These are phyloP conservation scores for Poecilus cupreus DNA, from an alignment of 2,888 invertebrate species.

Conservation along the genomic window DNA sequence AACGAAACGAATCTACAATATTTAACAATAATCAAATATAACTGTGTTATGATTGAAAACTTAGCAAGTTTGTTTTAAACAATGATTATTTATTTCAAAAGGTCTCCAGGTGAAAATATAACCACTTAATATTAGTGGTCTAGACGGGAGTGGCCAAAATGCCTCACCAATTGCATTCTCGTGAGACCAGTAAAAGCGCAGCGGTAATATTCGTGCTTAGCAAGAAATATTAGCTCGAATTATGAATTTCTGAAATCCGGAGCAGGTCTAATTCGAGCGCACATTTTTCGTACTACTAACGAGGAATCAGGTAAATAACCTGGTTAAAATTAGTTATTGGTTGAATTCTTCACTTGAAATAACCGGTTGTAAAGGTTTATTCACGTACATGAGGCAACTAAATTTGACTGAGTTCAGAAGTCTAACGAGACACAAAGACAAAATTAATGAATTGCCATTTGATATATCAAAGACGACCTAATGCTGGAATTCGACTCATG, in stretches of 20 bases:
- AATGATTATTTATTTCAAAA: too few relatives aligned
- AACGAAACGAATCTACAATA: too few relatives aligned
- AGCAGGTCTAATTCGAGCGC: conserved; percentile 39
- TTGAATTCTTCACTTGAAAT: conserved; percentile 37
- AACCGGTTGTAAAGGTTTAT: conserved; percentile 10
- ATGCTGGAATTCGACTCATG: conserved; percentile 1
- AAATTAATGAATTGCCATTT: conserved; percentile 22
- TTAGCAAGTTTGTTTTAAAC: too few relatives aligned
- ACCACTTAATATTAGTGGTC: too few relatives aligned
- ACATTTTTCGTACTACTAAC: conserved; percentile 46
- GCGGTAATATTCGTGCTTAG: not conserved
- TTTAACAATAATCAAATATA: too few relatives aligned
- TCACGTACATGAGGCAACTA: not conserved
- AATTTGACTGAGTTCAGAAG: not conserved
- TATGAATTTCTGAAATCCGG: conserved; percentile 47
- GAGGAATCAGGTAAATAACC: conserved; percentile 53
- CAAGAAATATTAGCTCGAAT: conserved; percentile 42
- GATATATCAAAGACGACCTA: not conserved
- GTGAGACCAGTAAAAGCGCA: too few relatives aligned
- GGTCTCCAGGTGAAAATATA: too few relatives aligned
- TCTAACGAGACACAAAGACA: not conserved
- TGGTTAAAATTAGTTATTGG: conserved; percentile 50
- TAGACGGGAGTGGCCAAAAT: too few relatives aligned
- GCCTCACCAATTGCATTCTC: too few relatives aligned
- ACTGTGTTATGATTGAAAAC: too few relatives aligned